phyloP scores from a whole-genome alignment of 2,888 invertebrate species.

The Oscheius onirici region DNA sequence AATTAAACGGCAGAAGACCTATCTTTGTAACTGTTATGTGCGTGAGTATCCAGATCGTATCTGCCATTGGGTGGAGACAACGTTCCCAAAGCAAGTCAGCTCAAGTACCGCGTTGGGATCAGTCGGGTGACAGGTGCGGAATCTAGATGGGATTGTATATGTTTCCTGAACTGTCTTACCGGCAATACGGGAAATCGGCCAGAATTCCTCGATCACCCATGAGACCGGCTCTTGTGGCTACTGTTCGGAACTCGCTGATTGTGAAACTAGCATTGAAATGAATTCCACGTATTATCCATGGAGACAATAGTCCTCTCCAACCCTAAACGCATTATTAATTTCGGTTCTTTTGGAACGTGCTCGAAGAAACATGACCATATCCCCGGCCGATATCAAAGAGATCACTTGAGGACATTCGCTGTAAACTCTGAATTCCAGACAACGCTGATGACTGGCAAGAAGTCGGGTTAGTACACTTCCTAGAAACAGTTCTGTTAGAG shows the following conservation, averaged over 20 bases:
- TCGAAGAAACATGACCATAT: slow-evolving; percentile 44
- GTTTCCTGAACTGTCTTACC: too few relatives aligned
- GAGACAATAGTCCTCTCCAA: slow-evolving; percentile 34
- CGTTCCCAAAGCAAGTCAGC: slow-evolving; percentile 45
- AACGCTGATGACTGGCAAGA: slow-evolving; percentile 14
- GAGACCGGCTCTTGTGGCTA: slow-evolving; percentile 2
- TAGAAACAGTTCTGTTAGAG: background rate
- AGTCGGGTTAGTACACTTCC: slow-evolving; percentile 35
- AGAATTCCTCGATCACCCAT: background rate
- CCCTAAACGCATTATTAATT: slow-evolving; percentile 11
- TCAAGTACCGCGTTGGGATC: slow-evolving; percentile 37
- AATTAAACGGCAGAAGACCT: background rate
- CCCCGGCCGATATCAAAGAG: slow-evolving; percentile 37
- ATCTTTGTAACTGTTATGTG: background rate
- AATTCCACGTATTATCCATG: slow-evolving; percentile 48
- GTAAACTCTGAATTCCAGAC: slow-evolving; percentile 45
- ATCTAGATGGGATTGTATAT: slow-evolving; percentile 25
- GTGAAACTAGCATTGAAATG: slow-evolving; percentile 47
- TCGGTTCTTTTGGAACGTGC: slow-evolving; percentile 1
- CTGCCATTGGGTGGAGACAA: slow-evolving; percentile 29
- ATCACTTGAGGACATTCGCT: slow-evolving; percentile 41
- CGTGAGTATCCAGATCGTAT: slow-evolving; percentile 17
- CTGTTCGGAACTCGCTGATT: slow-evolving; percentile 45
- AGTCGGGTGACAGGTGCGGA: slow-evolving; percentile 38
- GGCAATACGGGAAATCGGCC: slow-evolving; percentile 30